Evolutionary conservation across 2,888 invertebrate species (phyloP).

Genomic region (Eilema depressum): DNA sequence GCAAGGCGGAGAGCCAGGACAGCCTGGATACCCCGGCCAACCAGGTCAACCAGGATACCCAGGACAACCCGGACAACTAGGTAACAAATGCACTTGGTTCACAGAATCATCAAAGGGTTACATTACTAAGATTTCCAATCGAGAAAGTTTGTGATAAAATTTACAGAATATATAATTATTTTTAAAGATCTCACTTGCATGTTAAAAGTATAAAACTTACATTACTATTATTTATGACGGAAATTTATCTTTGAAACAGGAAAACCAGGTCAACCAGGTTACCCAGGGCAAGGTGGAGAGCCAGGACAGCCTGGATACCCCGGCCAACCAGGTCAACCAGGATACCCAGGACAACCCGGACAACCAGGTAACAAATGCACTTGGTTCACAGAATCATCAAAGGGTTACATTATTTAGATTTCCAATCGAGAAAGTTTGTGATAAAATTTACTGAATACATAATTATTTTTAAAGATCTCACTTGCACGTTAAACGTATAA

Average conservation of each 20-base stretch:
- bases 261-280: constrained; percentile 3
- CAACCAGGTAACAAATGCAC: constrained; percentile 23
- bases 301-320: constrained; percentile 47
- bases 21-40: constrained; percentile 22
- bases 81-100: neutral
- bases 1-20: constrained; percentile 18
- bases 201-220: no score
- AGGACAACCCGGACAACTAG: constrained; percentile 9
- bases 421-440: no score
- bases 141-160: no score
- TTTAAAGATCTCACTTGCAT: no score
- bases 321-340: constrained; percentile 65
- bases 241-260: neutral
- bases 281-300: constrained; percentile 17
- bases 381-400: neutral
- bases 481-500: neutral
- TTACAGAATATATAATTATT: no score
- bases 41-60: constrained; percentile 19
- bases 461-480: no score
- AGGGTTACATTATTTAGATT: constrained; percentile 3
- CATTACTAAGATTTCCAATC: no score
- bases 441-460: no score
- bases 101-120: no score
- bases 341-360: constrained; percentile 47
- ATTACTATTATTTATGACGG: no score